These are phyloP conservation scores for Bembecia ichneumoniformis DNA, from an alignment of 2,888 invertebrate genomes.

Conservation along the genomic window DNA sequence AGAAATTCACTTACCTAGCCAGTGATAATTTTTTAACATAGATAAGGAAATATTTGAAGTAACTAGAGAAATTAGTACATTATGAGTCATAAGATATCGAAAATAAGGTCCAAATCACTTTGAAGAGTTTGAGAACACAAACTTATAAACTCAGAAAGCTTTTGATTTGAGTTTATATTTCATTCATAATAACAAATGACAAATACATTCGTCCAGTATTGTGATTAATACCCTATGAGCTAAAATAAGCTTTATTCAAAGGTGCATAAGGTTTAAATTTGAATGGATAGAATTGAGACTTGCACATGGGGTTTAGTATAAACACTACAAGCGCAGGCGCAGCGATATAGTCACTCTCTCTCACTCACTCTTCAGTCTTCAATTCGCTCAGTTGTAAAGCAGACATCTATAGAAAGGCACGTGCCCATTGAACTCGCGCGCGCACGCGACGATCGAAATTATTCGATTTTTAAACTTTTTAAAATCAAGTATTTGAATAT, in stretches of 20 bases:
- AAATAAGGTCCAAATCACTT: slow-evolving; percentile 13
- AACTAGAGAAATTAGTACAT: background rate
- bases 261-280: slow-evolving; percentile 21
- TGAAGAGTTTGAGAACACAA: slow-evolving; percentile 49
- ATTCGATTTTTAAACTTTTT: slow-evolving; percentile 31
- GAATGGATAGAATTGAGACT: slow-evolving; percentile 33
- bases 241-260: slow-evolving; percentile 16
- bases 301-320: slow-evolving; percentile 64
- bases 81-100: slow-evolving; percentile 3
- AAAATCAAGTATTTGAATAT: slow-evolving; percentile 31
- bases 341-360: slow-evolving; percentile 17
- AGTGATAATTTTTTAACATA: background rate
- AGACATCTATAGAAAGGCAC: slow-evolving; percentile 46
- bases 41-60: background rate
- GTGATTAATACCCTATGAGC: slow-evolving; percentile 46
- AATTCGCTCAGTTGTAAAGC: slow-evolving; percentile 30
- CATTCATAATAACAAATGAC: slow-evolving; percentile 68
- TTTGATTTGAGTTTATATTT: slow-evolving; percentile 59
- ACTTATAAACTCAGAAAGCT: slow-evolving; percentile 67
- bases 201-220: slow-evolving; percentile 60
- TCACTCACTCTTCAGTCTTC: too few species aligned
- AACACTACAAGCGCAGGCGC: slow-evolving; percentile 49
- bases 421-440: slow-evolving; percentile 31
- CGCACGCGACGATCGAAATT: slow-evolving; percentile 43
- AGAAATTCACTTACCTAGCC: background rate